Percentiles rank a stretch among this genome's conserved stretches.
Conservation (phyloP, 2,113 vertebrate species). For the Malurus melanocephalus region DNA sequence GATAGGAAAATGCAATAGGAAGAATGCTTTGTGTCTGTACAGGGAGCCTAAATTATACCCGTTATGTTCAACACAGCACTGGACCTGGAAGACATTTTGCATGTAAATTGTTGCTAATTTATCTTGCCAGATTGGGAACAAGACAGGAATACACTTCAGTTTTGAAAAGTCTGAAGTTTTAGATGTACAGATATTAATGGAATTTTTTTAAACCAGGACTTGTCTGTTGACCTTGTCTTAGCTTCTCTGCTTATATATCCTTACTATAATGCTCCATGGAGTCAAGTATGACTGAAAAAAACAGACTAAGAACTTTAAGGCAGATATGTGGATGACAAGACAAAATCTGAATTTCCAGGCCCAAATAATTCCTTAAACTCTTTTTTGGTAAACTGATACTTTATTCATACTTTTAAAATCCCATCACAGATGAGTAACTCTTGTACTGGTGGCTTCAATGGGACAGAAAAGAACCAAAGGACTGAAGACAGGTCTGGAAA, state of each 20-base stretch:
- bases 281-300: background rate
- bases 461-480: background rate
- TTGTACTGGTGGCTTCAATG: background rate
- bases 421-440: background rate
- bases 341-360: background rate
- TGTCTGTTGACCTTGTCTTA: background rate
- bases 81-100: background rate
- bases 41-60: background rate
- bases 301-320: background rate
- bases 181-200: background rate
- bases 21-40: background rate
- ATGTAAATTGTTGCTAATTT: background rate
- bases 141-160: background rate
- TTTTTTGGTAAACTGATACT: background rate
- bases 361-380: background rate
- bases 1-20: background rate
- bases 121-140: background rate
- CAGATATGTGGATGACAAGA: background rate
- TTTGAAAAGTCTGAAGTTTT: background rate
- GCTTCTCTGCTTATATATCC: background rate
- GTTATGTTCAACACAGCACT: background rate
- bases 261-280: background rate
- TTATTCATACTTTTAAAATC: background rate
- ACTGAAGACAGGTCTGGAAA: background rate
- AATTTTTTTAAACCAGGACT: background rate